Conservation (phyloP, 2,888 invertebrate species). For the Empis livida region DNA sequence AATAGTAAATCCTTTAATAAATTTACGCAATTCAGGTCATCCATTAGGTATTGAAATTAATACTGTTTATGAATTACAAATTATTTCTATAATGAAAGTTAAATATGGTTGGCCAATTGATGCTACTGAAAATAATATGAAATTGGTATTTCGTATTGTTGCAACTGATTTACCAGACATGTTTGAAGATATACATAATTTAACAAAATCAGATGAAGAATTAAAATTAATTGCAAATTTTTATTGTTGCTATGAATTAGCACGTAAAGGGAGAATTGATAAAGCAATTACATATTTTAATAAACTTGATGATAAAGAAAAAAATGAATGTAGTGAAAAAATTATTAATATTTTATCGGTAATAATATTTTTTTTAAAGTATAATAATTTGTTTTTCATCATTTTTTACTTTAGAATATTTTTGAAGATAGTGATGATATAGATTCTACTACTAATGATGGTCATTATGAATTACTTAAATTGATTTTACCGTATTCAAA, state of each 20-base stretch:
- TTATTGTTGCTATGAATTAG: slow-evolving; percentile 31
- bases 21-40: slow-evolving; percentile 31
- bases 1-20: slow-evolving; percentile 23
- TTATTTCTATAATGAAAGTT: slow-evolving; percentile 33
- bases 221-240: slow-evolving; percentile 26
- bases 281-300: slow-evolving; percentile 26
- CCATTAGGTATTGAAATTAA: slow-evolving; percentile 29
- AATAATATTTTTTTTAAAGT: too few species aligned
- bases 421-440: slow-evolving; percentile 12
- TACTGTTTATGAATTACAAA: slow-evolving; percentile 31
- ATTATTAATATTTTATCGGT: slow-evolving; percentile 23
- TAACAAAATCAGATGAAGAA: slow-evolving; percentile 29
- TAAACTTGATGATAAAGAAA: slow-evolving; percentile 18
- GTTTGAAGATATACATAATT: slow-evolving; percentile 26
- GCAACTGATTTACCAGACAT: slow-evolving; percentile 31
- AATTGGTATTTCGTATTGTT: slow-evolving; percentile 30
- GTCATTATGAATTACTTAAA: slow-evolving; percentile 27
- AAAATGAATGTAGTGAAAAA: slow-evolving; percentile 18
- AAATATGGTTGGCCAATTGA: slow-evolving; percentile 34
- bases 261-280: slow-evolving; percentile 26
- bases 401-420: slow-evolving; percentile 15
- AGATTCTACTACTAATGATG: slow-evolving; percentile 16
- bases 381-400: too few species aligned
- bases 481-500: slow-evolving; percentile 18
- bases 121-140: slow-evolving; percentile 23